A percentile compares a stretch with the other conserved stretches of the same genome.
Conservation (phyloP, 2,888 invertebrate species). For the Tachina lurida region DNA sequence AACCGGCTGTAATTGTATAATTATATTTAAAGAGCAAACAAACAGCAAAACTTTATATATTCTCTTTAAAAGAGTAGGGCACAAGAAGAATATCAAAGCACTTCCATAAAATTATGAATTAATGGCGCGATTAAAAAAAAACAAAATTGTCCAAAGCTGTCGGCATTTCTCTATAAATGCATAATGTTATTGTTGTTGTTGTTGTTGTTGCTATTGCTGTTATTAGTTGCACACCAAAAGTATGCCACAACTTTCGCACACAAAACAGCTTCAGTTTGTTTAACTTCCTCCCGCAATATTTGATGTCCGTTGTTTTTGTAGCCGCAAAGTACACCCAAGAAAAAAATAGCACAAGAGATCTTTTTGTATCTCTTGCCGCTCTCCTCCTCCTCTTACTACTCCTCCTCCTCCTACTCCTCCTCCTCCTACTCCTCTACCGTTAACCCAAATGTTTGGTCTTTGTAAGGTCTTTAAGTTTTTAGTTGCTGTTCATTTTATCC, state of each 20-base stretch:
- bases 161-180: conserved; percentile 53
- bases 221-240: conserved; percentile 58
- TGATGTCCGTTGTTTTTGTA: conserved; percentile 4
- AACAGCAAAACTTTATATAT: neutral
- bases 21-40: too few relatives aligned
- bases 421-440: neutral
- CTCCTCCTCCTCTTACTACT: neutral
- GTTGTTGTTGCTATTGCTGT: conserved; percentile 23
- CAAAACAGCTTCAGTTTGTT: conserved; percentile 30
- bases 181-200: conserved; percentile 1
- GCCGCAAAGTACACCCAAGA: conserved; percentile 28
- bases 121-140: conserved; percentile 14
- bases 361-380: neutral
- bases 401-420: neutral
- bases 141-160: conserved; percentile 32
- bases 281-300: conserved; percentile 44
- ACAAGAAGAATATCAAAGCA: neutral
- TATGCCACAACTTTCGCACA: conserved; percentile 71
- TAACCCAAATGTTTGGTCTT: neutral
- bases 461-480: neutral
- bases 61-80: neutral
- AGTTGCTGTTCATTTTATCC: conserved; percentile 35
- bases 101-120: conserved; percentile 65
- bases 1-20: too few relatives aligned
- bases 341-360: conserved; percentile 10